Evolutionary conservation across 1,140 invertebrate species (phyloP), one percentile per base, ranked within the genome.

Genomic region (Helicoverpa armigera): DNA sequence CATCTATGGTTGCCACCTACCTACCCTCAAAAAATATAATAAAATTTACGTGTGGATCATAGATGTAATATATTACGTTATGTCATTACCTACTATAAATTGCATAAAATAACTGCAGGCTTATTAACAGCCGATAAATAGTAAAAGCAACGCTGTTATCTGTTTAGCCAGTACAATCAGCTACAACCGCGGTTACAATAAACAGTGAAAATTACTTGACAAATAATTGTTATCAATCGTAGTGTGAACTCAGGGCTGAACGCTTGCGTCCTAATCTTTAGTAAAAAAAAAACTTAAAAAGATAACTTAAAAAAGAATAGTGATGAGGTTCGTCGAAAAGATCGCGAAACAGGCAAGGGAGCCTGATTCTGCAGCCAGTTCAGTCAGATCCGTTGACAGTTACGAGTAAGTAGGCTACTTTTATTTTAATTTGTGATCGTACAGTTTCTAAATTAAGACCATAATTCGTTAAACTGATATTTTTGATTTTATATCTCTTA

Each of bases 341-440:
- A 67, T 35, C 7, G 2, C 23, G 61, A 54, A 31, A 29, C 31
- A 48, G 29, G 29, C 43, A 35, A 14, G 56, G 58, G 75, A 77
- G 35, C 35, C 43, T 50, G 75, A 77, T 43, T 91, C 91, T 0
- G 85, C 87, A 2, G 80, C 88, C 9, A 93, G 89, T 69, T 93
- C 91, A 10, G 80, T 91, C n/a, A 67, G 81, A 73, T 90, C 91
- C 4, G 73, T 84, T 14, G 89, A 87, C 70, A 91, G 89, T 87
- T 93, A 87, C 83, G 91, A 90, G 91, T 93, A 63, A 89, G 88
- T 87, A 73, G 48, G 74, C 50, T 60, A 67, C 58, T 72, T 67
- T 35, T 77, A 51, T 79, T 11, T 72, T 51, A 60, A 11, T 77
- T 56, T 60, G 35, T 70, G 50, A 13, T 60, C 35, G 35, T 9